phyloP scores from a whole-genome alignment of 2,113 vertebrate genomes.

The Girardinichthys multiradiatus region DNA sequence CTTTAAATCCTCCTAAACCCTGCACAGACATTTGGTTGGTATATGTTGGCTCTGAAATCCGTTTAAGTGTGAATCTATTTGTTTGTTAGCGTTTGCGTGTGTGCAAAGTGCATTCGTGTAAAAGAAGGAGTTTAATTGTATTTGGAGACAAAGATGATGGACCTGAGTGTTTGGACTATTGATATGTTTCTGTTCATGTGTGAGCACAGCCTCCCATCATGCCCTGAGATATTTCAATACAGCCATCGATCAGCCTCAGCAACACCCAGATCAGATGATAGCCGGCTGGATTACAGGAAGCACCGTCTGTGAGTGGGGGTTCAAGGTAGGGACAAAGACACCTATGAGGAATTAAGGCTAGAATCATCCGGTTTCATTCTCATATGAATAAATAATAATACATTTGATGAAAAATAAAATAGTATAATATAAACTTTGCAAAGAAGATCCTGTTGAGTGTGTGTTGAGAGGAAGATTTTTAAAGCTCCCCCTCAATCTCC shows the following conservation, averaged over 20 bases:
- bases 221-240: constrained; percentile 88
- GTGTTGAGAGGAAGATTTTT: constrained; percentile 10
- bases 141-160: constrained; percentile 87
- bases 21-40: neutral
- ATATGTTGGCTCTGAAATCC: constrained; percentile 41
- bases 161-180: constrained; percentile 81
- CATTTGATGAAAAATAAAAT: neutral
- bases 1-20: constrained; percentile 15
- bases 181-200: constrained; percentile 86
- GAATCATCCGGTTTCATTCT: constrained; percentile 22
- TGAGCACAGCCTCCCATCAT: constrained; percentile 86
- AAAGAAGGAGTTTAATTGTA: constrained; percentile 85
- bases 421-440: constrained; percentile 16
- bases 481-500: constrained; percentile 59
- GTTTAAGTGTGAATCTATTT: constrained; percentile 34
- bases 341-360: constrained; percentile 23
- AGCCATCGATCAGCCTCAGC: constrained; percentile 85
- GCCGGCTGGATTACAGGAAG: constrained; percentile 83
- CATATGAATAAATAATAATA: neutral
- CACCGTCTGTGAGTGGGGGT: constrained; percentile 34
- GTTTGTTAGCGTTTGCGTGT: constrained; percentile 44
- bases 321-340: constrained; percentile 52
- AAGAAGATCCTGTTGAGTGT: constrained; percentile 10
- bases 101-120: constrained; percentile 51
- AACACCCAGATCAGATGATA: constrained; percentile 86